Base-by-base conservation (phyloP, 2,113 vertebrate genomes). In the Fukomys damarensis region DNA sequence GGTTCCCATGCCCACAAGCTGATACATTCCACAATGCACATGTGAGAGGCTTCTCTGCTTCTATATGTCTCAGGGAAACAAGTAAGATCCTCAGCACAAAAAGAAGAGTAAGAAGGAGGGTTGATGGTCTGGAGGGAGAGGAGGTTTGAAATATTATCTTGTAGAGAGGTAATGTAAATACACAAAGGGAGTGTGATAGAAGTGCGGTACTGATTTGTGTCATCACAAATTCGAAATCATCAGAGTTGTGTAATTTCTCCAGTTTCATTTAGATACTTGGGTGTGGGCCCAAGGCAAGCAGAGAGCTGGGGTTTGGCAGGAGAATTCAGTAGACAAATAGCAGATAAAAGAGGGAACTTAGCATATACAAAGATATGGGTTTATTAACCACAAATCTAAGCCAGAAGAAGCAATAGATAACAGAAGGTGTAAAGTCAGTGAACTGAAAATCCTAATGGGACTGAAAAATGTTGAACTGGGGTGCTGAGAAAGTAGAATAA, bases 91-190 rank as follows among this genome's bases (percentile, higher is more conserved):
- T 86, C 49, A 3, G 41, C 43, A 41, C 9, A 41, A 58, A 86
- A 4, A 35, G 70, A 87, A n/a, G 43, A 80, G 12, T 14, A 68
- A 65, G 54, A 28, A 28, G 2, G 16, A 82, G 22, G 12, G 10
- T 35, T 61, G 58, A 43, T 13, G 2, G 72, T 85, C 4, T 32
- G 32, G 84, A 92, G 41, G 24, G 13, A 84, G 24, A 65, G 17
- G n/a, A 86, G 68, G 20, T 19, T 22, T n/a, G 49, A 74, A 86
- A 66, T 43, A 81, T 43, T 63, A 72, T 41, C 41, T 59, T 28
- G 52, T 93, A 54, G 52, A 92, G 38, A 81, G 59, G 59, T 2
- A 58, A 84, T 13, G 30, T 87, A 79, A 82, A 97, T 77, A 82
- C 83, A 94, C 24, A 61, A 91, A 56, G 70, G 65, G 12, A 68